A percentile compares a stretch with the other conserved stretches of the same genome.
Conservation (phyloP, 30 jellyfish, hydroid and myxozoan genomes). For the Cassiopea andromeda region DNA sequence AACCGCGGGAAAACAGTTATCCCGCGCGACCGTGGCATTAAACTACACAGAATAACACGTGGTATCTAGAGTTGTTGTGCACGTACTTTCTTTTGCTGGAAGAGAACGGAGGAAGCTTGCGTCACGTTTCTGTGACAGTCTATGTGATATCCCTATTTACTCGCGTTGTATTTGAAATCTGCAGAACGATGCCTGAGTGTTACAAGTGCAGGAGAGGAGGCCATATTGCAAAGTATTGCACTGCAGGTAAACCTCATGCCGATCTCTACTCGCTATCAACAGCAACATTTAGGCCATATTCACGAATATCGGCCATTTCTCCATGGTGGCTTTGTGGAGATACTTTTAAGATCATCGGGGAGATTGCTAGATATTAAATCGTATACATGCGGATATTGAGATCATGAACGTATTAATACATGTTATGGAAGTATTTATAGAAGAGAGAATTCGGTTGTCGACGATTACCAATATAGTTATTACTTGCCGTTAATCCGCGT, state of each 20-base stretch:
- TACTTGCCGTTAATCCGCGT: too few species aligned
- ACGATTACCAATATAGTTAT: too few species aligned
- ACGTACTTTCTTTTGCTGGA: constrained; percentile 26
- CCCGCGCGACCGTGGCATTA: constrained; percentile 8
- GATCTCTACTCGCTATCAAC: neutral
- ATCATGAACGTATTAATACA: too few species aligned
- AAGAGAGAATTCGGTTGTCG: too few species aligned
- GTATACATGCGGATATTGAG: too few species aligned
- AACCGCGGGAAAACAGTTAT: constrained; percentile 20
- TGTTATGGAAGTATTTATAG: too few species aligned
- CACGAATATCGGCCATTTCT: constrained; percentile 7
- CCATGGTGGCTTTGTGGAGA: neutral
- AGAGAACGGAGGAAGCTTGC: neutral
- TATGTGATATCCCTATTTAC: neutral
- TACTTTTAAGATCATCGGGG: too few species aligned
- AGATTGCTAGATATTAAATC: too few species aligned
- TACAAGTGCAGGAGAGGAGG: constrained; percentile 93
- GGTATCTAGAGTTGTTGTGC: constrained; percentile 11
- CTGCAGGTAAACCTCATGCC: constrained; percentile 13
- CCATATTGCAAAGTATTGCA: constrained; percentile 79
- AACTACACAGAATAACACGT: constrained; percentile 32
- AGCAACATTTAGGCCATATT: neutral
- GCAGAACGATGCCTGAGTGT: constrained; percentile 74
- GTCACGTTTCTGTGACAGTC: neutral
- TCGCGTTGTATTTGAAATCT: neutral